phyloP scores from a whole-genome alignment of 2,797 vertebrate genomes.

The Cynopterus sphinx region DNA sequence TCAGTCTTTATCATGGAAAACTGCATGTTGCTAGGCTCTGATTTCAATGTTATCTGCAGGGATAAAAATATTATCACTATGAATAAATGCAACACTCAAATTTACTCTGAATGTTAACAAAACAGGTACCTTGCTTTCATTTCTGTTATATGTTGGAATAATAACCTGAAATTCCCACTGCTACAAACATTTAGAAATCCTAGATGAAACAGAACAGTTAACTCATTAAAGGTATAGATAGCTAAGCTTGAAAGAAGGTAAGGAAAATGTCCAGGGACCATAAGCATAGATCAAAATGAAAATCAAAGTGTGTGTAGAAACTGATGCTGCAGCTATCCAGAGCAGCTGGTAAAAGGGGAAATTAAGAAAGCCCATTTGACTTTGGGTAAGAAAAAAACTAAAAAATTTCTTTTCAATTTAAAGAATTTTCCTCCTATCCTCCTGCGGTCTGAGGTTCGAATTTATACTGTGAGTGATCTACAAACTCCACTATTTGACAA shows the following conservation, averaged over 20 bases:
- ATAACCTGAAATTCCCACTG: conserved; percentile 1
- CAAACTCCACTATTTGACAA: not conserved
- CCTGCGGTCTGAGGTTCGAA: not conserved
- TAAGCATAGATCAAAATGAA: not conserved
- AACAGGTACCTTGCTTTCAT: not conserved
- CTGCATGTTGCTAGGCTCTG: conserved; percentile 93
- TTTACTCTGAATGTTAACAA: not conserved
- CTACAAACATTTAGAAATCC: conserved; percentile 26
- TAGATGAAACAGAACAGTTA: not conserved
- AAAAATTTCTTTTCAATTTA: conserved; percentile 4
- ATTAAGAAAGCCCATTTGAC: not conserved
- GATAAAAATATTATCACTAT: conserved; percentile 48
- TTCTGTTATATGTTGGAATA: conserved; percentile 25
- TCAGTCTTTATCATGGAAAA: conserved; percentile 96
- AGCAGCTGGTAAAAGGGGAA: not conserved
- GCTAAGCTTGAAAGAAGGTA: not conserved
- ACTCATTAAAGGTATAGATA: conserved; percentile 1
- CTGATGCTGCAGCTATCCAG: not conserved
- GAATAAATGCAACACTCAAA: not conserved
- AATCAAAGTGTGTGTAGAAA: not conserved
- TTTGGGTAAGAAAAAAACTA: not conserved
- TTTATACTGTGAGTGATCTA: not conserved
- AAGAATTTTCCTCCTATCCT: not conserved
- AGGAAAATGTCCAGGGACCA: not conserved
- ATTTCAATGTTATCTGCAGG: conserved; percentile 89